These are phyloP conservation scores for Phrynosoma platyrhinos DNA, from an alignment of 2,113 vertebrate species.

Conservation along the genomic window DNA sequence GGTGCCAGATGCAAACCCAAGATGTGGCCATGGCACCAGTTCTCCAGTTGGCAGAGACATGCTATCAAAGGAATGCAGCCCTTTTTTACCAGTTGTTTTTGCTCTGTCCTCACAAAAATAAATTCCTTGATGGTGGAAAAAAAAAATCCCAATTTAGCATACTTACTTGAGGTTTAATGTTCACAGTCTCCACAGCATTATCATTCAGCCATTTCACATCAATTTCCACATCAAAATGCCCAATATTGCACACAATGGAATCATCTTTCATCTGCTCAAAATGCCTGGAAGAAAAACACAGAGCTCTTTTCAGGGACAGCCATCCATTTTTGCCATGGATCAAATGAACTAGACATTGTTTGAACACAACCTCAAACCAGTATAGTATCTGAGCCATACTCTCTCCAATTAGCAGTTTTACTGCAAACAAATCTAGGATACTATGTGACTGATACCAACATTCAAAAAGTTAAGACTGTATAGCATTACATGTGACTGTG, in stretches of 20 bases:
- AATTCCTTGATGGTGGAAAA: not conserved
- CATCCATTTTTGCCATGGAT: not conserved
- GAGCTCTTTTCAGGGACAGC: not conserved
- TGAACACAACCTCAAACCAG: not conserved
- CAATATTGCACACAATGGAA: conserved; percentile 95
- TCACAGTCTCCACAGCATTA: conserved; percentile 87
- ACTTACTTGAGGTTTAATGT: conserved; percentile 94
- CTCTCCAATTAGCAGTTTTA: not conserved
- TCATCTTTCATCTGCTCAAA: conserved; percentile 98
- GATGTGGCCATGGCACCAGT: not conserved
- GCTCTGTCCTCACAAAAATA: not conserved
- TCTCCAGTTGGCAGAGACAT: too few relatives aligned
- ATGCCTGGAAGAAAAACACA: conserved; percentile 79
- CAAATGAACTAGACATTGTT: not conserved
- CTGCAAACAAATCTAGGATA: not conserved
- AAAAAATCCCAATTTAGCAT: not conserved
- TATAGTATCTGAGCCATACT: not conserved
- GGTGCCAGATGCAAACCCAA: not conserved
- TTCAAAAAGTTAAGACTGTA: not conserved
- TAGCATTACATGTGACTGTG: not conserved
- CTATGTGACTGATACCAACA: not conserved
- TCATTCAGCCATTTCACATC: conserved; percentile 93
- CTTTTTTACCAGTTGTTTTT: too few relatives aligned
- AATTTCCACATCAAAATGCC: conserved; percentile 97
- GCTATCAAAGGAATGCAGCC: too few relatives aligned